Evolutionary conservation across 2,113 vertebrate species (phyloP).

Genomic region (Sigmodon hispidus): DNA sequence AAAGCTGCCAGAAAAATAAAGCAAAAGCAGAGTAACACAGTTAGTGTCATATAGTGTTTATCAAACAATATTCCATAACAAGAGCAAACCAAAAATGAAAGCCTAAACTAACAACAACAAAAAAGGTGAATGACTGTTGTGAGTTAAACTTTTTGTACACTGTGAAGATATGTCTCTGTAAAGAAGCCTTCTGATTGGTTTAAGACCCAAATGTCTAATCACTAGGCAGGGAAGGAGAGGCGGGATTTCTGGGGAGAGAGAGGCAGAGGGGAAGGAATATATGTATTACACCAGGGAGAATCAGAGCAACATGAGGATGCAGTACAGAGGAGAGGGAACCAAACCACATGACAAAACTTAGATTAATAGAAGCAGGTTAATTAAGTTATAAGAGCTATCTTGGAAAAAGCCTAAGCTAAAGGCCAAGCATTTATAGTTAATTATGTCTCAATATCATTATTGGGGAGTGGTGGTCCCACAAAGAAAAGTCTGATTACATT

Average conservation of each 20-base stretch:
- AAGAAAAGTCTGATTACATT: neutral
- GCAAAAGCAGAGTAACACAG: neutral
- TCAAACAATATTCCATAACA: neutral
- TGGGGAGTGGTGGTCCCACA: neutral
- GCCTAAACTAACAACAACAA: neutral
- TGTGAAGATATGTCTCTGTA: neutral
- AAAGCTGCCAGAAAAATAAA: neutral
- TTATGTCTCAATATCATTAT: neutral
- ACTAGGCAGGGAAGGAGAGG: neutral
- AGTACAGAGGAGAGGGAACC: neutral
- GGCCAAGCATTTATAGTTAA: neutral
- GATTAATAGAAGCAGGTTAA: neutral
- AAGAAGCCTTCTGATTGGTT: neutral
- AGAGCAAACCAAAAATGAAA: neutral
- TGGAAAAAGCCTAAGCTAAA: neutral
- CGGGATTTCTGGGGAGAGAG: neutral
- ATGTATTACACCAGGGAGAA: neutral
- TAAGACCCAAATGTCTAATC: neutral
- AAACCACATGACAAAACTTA: neutral
- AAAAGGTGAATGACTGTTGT: neutral
- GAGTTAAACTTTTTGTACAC: neutral
- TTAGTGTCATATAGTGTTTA: neutral
- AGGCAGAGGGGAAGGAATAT: neutral
- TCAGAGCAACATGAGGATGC: rapidly evolving
- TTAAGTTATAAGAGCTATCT: neutral